phyloP scores from a whole-genome alignment of 2,797 vertebrate genomes.

The Mormyrus hasselquistii region DNA sequence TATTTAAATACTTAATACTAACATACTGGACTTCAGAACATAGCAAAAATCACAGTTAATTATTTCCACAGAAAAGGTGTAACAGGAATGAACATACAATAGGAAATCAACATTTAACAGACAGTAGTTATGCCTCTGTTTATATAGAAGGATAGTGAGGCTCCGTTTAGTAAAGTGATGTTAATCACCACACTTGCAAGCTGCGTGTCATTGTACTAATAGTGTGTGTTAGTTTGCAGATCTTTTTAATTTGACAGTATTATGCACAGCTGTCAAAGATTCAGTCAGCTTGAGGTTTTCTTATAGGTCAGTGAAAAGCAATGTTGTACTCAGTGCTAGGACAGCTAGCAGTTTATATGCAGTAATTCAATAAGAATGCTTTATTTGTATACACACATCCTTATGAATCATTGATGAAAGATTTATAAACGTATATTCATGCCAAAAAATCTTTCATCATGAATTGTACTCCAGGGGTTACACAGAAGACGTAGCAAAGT shows the following conservation, averaged over 20 bases:
- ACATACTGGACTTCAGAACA: not conserved
- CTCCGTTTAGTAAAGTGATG: not conserved
- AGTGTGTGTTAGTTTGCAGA: not conserved
- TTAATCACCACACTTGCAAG: not conserved
- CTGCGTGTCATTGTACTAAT: not conserved
- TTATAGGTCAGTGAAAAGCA: not conserved
- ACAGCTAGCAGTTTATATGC: not conserved
- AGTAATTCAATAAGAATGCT: conserved; percentile 2
- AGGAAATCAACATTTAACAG: not conserved
- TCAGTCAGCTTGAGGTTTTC: not conserved
- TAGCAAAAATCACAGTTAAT: conserved; percentile 5
- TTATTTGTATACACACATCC: not conserved
- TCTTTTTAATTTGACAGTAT: not conserved
- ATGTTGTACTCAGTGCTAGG: not conserved
- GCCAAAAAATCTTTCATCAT: conserved; percentile 1
- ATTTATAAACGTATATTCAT: not conserved
- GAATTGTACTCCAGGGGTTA: not conserved
- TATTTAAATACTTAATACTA: not conserved
- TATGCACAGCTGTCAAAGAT: not conserved
- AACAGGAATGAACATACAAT: not conserved
- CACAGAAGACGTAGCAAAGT: not conserved
- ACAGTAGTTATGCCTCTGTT: not conserved
- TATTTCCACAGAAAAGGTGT: not conserved
- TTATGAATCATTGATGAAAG: not conserved
- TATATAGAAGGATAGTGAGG: not conserved